phyloP scores from a whole-genome alignment of 2,888 invertebrate species.

The Lepas anatifera region DNA sequence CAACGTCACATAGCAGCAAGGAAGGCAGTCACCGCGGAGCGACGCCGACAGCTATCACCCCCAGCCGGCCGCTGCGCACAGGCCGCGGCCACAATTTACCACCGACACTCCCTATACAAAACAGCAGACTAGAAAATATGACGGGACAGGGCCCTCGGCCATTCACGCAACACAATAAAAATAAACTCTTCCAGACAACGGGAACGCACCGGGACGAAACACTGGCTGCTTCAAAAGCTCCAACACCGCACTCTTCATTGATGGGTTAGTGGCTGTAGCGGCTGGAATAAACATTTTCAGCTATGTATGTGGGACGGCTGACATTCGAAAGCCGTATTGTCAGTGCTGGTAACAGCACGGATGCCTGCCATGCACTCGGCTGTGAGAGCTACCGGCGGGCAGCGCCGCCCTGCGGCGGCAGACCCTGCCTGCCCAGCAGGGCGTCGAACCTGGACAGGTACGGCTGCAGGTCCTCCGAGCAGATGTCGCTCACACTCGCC shows the following conservation, averaged over 20 bases:
- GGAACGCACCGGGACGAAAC: neutral
- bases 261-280: neutral
- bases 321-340: neutral
- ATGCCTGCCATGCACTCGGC: neutral
- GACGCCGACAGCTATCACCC: no score
- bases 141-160: neutral
- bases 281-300: neutral
- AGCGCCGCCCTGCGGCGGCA: neutral
- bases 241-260: no score
- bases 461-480: constrained; percentile 3
- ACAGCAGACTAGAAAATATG: neutral
- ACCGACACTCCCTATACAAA: no score
- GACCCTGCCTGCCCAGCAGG: neutral
- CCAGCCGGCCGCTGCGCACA: no score
- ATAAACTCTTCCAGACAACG: no score
- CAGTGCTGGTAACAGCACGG: neutral
- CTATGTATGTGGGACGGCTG: neutral
- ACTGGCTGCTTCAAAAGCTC: no score
- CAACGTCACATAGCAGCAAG: no score
- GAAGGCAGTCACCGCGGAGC: no score
- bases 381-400: no score
- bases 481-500: neutral
- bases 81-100: no score
- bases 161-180: no score
- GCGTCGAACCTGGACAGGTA: constrained; percentile 3